Percentiles rank a stretch among this genome's conserved stretches.
phyloP scores from a whole-genome alignment of 2,797 vertebrate species.

The Lepus oiostolus region DNA sequence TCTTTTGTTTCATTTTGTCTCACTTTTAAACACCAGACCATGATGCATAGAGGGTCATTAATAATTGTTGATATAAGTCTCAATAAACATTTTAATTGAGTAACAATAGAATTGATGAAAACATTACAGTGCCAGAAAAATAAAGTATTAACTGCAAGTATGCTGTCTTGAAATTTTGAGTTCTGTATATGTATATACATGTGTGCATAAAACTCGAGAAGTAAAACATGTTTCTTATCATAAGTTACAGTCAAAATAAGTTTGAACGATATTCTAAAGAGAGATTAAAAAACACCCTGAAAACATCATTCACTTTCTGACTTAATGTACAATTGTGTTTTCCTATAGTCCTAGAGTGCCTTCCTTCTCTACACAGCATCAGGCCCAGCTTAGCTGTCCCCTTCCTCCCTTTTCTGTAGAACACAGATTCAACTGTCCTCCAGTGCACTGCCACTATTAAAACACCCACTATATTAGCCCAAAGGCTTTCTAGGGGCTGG shows the following conservation, averaged over 20 bases:
- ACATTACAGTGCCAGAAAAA: neutral
- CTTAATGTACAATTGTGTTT: neutral
- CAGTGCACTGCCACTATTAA: neutral
- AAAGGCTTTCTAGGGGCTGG: neutral
- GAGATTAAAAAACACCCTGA: neutral
- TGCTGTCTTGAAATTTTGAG: neutral
- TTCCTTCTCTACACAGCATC: neutral
- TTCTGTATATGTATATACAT: neutral
- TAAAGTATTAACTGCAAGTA: neutral
- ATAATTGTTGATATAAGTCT: neutral
- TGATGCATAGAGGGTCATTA: neutral
- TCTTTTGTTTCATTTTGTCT: neutral
- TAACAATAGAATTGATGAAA: neutral
- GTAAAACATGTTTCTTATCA: neutral
- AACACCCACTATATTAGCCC: neutral
- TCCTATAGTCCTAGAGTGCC: neutral
- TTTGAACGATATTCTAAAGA: constrained; percentile 15
- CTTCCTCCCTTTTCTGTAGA: neutral
- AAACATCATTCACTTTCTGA: neutral
- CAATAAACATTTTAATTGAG: neutral
- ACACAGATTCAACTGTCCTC: neutral
- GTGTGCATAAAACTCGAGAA: neutral
- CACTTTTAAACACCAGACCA: constrained; percentile 33
- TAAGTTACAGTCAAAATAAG: neutral
- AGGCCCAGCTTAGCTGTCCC: neutral